Percentiles rank a stretch among this genome's conserved stretches.
Conservation (phyloP, 2,797 vertebrate genomes). For the Onychomys torridus region DNA sequence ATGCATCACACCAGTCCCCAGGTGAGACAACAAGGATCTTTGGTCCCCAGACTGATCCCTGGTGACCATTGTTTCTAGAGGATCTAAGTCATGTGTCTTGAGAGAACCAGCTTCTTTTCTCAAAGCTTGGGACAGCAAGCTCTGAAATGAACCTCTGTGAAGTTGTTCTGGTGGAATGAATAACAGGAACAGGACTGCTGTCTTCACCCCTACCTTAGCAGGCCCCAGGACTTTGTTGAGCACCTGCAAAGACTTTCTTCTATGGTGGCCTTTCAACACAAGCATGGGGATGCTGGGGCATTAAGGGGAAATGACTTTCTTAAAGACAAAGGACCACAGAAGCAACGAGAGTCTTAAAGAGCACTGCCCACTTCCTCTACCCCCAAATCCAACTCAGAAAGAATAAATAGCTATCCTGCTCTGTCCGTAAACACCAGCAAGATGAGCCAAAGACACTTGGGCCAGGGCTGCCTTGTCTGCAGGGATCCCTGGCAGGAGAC, state of each 20-base stretch:
- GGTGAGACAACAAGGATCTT: accelerated
- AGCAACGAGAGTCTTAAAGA: no score
- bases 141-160: background rate
- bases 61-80: no score
- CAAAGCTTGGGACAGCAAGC: no score
- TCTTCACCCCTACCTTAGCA: background rate
- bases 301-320: background rate
- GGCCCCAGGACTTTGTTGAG: background rate
- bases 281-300: accelerated
- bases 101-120: background rate
- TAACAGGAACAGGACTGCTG: accelerated
- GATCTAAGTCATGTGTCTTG: accelerated
- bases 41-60: no score
- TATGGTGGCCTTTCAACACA: no score
- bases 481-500: background rate
- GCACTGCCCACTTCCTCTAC: background rate
- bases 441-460: background rate
- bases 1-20: background rate
- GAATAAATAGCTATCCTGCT: no score
- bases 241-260: background rate
- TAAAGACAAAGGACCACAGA: background rate
- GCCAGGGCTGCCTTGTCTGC: background rate
- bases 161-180: accelerated
- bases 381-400: background rate
- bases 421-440: background rate